Percentiles rank a stretch among this genome's conserved stretches.
Evolutionary conservation across 2,888 invertebrate genomes (phyloP).

Genomic region (Eledona agricola): DNA sequence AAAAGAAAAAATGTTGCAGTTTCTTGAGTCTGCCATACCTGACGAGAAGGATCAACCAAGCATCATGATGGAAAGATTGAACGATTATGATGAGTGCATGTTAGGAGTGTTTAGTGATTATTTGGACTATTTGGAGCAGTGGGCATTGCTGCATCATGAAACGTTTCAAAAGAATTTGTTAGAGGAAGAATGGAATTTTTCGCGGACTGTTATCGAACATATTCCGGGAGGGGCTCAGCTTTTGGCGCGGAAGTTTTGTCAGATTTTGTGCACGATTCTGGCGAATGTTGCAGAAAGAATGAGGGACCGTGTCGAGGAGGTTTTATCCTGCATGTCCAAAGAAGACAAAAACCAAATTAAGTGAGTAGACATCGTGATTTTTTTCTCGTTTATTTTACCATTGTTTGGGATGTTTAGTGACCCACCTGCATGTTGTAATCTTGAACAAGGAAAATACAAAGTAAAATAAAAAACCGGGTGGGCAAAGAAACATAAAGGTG

Average conservation of each 20-base stretch:
- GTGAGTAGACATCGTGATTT: constrained; percentile 38
- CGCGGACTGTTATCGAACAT: constrained; percentile 79
- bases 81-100: constrained; percentile 80
- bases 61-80: constrained; percentile 67
- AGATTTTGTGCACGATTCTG: constrained; percentile 64
- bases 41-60: constrained; percentile 62
- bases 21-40: constrained; percentile 69
- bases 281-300: constrained; percentile 63
- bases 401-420: constrained; percentile 43
- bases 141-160: constrained; percentile 76
- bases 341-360: constrained; percentile 53
- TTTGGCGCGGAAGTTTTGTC: constrained; percentile 80
- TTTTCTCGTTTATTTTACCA: constrained; percentile 52
- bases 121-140: constrained; percentile 84
- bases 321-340: constrained; percentile 51
- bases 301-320: constrained; percentile 61
- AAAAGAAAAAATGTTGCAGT: constrained; percentile 77
- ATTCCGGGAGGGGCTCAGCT: constrained; percentile 77
- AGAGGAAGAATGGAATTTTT: constrained; percentile 90
- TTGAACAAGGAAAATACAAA: too few species aligned
- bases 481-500: too few species aligned
- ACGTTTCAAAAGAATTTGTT: constrained; percentile 77
- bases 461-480: too few species aligned
- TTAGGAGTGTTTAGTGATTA: constrained; percentile 71
- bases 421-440: too few species aligned